Percentiles rank a stretch among this genome's conserved stretches.
Evolutionary conservation across 2,113 vertebrate species (phyloP).

Genomic region (Cromileptes altivelis): DNA sequence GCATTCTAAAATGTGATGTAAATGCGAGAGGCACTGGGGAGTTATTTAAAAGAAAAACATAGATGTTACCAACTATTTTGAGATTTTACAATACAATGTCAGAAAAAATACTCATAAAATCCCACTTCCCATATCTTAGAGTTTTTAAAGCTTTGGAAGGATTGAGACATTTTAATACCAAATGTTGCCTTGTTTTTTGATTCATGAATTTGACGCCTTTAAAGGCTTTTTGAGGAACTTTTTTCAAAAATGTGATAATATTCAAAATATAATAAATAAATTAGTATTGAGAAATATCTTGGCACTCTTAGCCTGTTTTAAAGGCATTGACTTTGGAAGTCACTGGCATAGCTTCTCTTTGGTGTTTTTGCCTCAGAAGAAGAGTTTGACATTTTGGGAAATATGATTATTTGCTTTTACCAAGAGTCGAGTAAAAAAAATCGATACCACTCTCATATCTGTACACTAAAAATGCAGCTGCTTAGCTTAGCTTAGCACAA

Average conservation of each 20-base stretch:
- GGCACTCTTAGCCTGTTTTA: not conserved
- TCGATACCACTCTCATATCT: not conserved
- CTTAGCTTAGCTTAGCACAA: conserved; percentile 5
- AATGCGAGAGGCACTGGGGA: too few relatives aligned
- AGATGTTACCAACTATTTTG: too few relatives aligned
- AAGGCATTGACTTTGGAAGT: not conserved
- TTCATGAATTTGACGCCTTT: too few relatives aligned
- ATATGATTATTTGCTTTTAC: not conserved
- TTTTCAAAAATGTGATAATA: not conserved
- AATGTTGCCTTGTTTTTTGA: too few relatives aligned
- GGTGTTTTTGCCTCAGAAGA: not conserved
- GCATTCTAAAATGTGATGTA: too few relatives aligned
- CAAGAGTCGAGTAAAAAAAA: not conserved
- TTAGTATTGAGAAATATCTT: not conserved
- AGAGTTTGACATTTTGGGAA: not conserved
- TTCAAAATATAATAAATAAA: not conserved
- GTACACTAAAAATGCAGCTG: not conserved
- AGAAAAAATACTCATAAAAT: too few relatives aligned
- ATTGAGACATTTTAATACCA: too few relatives aligned
- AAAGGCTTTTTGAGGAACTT: too few relatives aligned
- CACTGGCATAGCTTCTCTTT: not conserved
- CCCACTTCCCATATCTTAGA: too few relatives aligned
- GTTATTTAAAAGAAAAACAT: too few relatives aligned
- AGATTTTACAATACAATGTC: too few relatives aligned
- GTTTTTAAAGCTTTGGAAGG: too few relatives aligned